A percentile compares a stretch with the other conserved stretches of the same genome.
Conservation (phyloP, 2,797 vertebrate species). For the Tarsius wallacei region DNA sequence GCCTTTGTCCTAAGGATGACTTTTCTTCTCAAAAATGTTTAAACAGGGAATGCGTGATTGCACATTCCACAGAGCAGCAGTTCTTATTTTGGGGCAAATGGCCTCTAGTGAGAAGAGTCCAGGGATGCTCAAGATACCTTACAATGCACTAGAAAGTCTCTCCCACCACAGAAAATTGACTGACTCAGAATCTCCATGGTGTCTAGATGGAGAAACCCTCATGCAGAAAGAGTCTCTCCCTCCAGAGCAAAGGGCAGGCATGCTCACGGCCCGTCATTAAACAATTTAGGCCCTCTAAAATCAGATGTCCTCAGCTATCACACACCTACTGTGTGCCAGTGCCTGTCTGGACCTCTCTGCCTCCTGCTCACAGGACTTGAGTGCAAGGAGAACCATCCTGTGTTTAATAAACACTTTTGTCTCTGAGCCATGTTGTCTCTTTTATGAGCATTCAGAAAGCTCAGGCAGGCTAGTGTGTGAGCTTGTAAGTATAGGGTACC, state of each 20-base stretch:
- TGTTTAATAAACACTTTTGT: neutral
- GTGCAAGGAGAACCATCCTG: neutral
- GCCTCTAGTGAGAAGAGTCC: neutral
- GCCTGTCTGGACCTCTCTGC: neutral
- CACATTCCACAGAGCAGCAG: neutral
- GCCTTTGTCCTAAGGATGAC: neutral
- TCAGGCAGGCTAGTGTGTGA: neutral
- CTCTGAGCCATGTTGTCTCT: neutral
- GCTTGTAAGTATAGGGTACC: neutral
- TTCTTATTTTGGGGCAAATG: neutral
- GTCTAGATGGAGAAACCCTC: neutral
- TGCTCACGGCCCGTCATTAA: neutral
- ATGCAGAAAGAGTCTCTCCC: neutral
- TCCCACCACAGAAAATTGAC: neutral
- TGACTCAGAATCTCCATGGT: neutral
- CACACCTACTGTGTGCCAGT: neutral
- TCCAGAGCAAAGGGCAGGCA: neutral
- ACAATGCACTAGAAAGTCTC: neutral
- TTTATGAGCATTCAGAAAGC: neutral
- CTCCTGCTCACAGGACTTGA: rapidly evolving
- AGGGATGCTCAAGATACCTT: no score
- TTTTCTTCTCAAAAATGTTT: neutral
- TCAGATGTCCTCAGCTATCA: neutral
- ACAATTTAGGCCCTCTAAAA: neutral
- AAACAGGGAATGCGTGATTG: neutral